Evolutionary conservation across 2,113 vertebrate genomes (phyloP).

Genomic region (Camelus dromedarius): DNA sequence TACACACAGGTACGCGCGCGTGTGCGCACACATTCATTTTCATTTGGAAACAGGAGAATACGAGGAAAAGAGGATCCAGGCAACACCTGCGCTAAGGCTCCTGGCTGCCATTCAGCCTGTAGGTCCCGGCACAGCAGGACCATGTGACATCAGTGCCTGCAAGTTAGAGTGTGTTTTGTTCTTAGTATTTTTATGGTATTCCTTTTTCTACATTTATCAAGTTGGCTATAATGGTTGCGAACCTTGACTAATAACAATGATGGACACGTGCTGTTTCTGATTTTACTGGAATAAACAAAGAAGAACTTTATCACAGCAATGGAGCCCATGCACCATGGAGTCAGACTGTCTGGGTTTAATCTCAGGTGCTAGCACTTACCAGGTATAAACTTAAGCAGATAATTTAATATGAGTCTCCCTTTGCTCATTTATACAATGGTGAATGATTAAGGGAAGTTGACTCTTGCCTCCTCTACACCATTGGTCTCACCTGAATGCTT

Average conservation of each 20-base stretch:
- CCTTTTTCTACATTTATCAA: neutral
- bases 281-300: neutral
- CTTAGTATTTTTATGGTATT: neutral
- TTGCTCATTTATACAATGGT: neutral
- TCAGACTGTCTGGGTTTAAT: neutral
- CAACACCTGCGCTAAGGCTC: neutral
- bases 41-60: constrained; percentile 4
- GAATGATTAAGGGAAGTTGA: neutral
- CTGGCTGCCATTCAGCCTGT: neutral
- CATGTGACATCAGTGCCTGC: neutral
- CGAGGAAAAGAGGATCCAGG: neutral
- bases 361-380: neutral
- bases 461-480: too few relatives aligned
- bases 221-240: constrained; percentile 7
- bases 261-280: neutral
- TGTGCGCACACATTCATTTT: neutral
- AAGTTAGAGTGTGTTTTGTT: neutral
- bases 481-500: constrained; percentile 91
- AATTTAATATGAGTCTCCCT: neutral
- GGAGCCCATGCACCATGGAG: neutral
- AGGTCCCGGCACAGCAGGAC: neutral
- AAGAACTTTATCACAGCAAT: neutral
- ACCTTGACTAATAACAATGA: neutral
- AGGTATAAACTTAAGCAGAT: neutral
- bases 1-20: too few relatives aligned